Base-by-base conservation (phyloP, 2,113 vertebrate genomes). In the Panthera uncia region DNA sequence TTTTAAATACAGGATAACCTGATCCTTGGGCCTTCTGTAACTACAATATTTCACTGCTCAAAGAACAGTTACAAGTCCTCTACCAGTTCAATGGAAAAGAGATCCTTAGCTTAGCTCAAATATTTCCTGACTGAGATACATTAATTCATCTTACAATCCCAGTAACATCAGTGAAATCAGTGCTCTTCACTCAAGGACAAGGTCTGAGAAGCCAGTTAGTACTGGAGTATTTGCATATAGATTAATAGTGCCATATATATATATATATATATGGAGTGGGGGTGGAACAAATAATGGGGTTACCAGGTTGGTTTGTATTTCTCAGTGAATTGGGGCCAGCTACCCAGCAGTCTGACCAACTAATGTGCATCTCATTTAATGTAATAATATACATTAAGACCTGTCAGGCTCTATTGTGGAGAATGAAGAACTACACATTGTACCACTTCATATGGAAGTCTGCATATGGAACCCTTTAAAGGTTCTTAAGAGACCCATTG, bases 381-480 rank as follows among this genome's bases (percentile, higher is more conserved):
- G 97, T 98, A 98, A 98, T 98, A 98, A 99, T 98, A 98, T 98
- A 98, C 98, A 99, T 98, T 98, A 98, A 98, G 98, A 97, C 88
- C 97, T 98, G 98, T 98, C 98, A 98, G 98, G 98, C 96, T 95
- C 98, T 95, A 98, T 98, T 98, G 98, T 97, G 98, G 98, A 98
- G 98, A 98, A 98, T 84, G 98, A 98, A 98, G 98, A 98, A 94
- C 96, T 98, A 97, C 97, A 96, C 98, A 94, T 98, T 98, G 98
- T 98, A 98, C 97, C 96, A 95, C 96, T 98, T 98, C 97, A 96
- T 69, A 66, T 98, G 98, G 98, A 98, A 98, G 97, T 76, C 97
- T 98, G 97, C 99, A 98, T 99, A 99, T 99, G 99, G 99, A 99
- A 99, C 97, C 97, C 98, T 99, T 99, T 99, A 99, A 99, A 97